Base-by-base conservation (phyloP, 1,140 invertebrate species). In the Ectropis grisescens region DNA sequence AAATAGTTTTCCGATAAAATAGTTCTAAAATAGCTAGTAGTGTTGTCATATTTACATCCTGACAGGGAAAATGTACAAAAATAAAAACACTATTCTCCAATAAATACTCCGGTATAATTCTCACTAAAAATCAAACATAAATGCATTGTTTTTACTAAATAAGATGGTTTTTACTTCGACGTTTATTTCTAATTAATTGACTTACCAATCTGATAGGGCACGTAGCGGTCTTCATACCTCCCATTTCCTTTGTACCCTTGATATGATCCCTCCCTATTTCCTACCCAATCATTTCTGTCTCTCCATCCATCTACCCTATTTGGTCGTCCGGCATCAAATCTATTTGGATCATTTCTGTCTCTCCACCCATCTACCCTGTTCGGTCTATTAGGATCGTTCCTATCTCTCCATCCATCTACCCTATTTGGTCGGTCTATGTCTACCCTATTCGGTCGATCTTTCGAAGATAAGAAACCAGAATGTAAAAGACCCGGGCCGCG, bases 131-230 rank as follows among this genome's bases (percentile, higher is more conserved):
- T n/a, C n/a, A n/a, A n/a, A n/a, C n/a, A n/a, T n/a, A n/a, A n/a
- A n/a, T n/a, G n/a, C n/a, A n/a, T n/a, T n/a, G n/a, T n/a, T n/a
- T n/a, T n/a, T n/a, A n/a, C n/a, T n/a, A n/a, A n/a, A n/a, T n/a
- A n/a, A n/a, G n/a, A n/a, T n/a, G n/a, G n/a, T n/a, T n/a, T n/a
- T n/a, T n/a, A n/a, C n/a, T n/a, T n/a, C n/a, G n/a, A n/a, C n/a
- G n/a, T n/a, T n/a, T n/a, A n/a, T n/a, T n/a, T n/a, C n/a, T n/a
- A 19, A 19, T 19, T 4, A 19, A 19, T 4, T 24, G 32, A 58
- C 64, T 70, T 33, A 76, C 75, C 75, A 41, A 80, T 78, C 28
- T 75, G 61, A 48, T 80, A 80, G n/a, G 75, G 75, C 15, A 80
- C 51, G 43, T 45, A 51, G n/a, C 52, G 47, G n/a, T 69, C 60